Percentiles rank a stretch among this genome's conserved stretches.
Evolutionary conservation across 2,888 invertebrate species (phyloP).

Genomic region (Orthosia gothica): DNA sequence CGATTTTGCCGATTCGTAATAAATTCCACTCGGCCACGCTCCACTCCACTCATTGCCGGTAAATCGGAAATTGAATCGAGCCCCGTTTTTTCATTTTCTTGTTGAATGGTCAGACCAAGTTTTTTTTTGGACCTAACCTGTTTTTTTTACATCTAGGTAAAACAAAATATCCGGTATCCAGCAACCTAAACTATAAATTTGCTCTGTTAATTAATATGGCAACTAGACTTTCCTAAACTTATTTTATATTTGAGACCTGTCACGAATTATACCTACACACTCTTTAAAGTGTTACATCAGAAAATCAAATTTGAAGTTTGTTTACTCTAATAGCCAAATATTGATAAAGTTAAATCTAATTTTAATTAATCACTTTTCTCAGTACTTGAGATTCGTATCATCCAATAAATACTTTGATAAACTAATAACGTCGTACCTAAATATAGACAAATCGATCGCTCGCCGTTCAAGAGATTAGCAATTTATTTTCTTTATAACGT

Average conservation of each 20-base stretch:
- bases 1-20: constrained; percentile 58
- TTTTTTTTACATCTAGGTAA: neutral
- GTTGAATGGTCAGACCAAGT: constrained; percentile 40
- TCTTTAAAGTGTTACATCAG: constrained; percentile 3
- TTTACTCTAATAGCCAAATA: neutral
- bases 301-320: constrained; percentile 5
- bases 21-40: constrained; percentile 59
- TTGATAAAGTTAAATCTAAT: neutral
- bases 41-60: constrained; percentile 56
- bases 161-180: neutral
- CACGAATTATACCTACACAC: neutral
- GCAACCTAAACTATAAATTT: neutral
- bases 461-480: constrained; percentile 19
- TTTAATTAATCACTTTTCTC: constrained; percentile 12
- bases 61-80: constrained; percentile 69
- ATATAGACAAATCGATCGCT: constrained; percentile 18
- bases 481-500: constrained; percentile 20
- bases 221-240: neutral
- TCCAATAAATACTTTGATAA: constrained; percentile 24
- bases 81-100: constrained; percentile 52
- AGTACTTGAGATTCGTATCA: neutral
- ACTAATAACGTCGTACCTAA: neutral
- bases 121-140: constrained; percentile 25
- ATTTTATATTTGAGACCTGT: neutral
- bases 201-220: neutral